phyloP scores from a whole-genome alignment of 2,113 vertebrate species.

The Labrus mixtus region DNA sequence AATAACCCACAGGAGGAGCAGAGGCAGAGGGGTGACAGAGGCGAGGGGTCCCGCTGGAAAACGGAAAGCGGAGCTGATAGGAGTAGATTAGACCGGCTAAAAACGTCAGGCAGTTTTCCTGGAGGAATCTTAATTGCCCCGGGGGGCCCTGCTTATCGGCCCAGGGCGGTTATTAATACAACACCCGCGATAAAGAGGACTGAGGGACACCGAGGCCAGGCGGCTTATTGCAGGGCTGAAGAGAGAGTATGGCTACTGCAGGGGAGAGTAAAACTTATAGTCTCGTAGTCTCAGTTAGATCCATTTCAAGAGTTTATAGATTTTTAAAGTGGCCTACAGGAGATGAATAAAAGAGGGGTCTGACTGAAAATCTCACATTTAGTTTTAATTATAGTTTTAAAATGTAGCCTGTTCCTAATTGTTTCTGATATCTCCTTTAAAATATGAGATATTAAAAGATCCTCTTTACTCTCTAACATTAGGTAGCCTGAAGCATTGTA shows the following conservation, averaged over 20 bases:
- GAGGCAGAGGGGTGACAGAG: slow-evolving; percentile 38
- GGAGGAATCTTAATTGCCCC: slow-evolving; percentile 84
- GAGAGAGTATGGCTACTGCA: neutral
- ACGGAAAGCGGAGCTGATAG: slow-evolving; percentile 78
- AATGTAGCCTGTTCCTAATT: too few species aligned
- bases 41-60: slow-evolving; percentile 55
- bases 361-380: too few species aligned
- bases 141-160: slow-evolving; percentile 75
- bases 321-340: too few species aligned
- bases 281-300: too few species aligned
- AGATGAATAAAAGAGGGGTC: too few species aligned
- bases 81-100: slow-evolving; percentile 77
- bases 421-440: too few species aligned
- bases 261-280: neutral
- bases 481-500: too few species aligned
- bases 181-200: slow-evolving; percentile 71
- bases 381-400: too few species aligned
- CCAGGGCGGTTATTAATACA: slow-evolving; percentile 79
- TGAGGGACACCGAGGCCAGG: slow-evolving; percentile 33
- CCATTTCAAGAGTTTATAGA: too few species aligned
- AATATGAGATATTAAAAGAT: too few species aligned
- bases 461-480: too few species aligned
- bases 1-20: slow-evolving; percentile 24
- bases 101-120: slow-evolving; percentile 76
- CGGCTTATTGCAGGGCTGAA: neutral